Percentiles rank a stretch among this genome's conserved stretches.
Conservation (phyloP, 53 echinoderm and acorn worm genomes). For the Pentamera pediparva region DNA sequence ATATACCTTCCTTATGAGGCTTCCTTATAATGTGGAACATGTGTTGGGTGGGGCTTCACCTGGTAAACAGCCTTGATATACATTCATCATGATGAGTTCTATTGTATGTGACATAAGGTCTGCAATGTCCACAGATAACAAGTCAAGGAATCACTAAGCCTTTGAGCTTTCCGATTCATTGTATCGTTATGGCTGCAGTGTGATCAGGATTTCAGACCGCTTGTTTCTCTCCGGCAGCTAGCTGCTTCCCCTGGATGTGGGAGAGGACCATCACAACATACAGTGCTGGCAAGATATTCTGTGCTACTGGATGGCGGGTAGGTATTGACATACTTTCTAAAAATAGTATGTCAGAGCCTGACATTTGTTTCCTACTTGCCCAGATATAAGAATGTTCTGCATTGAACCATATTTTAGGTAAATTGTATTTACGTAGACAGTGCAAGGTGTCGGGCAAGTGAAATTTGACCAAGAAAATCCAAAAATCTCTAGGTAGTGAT, state of each 20-base stretch:
- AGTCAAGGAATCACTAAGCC: too few species aligned
- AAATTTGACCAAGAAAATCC: background rate
- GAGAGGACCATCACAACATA: slow-evolving; percentile 85
- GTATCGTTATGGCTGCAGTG: too few species aligned
- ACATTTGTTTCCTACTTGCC: too few species aligned
- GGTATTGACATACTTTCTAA: too few species aligned
- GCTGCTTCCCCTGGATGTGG: slow-evolving; percentile 86
- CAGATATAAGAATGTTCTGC: too few species aligned
- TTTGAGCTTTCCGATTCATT: background rate
- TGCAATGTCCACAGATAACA: too few species aligned
- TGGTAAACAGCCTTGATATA: background rate
- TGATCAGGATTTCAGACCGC: background rate
- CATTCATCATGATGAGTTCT: background rate
- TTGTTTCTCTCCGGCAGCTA: background rate
- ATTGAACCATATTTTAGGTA: too few species aligned
- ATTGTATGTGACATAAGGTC: too few species aligned
- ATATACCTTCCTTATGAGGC: too few species aligned
- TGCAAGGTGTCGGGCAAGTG: background rate
- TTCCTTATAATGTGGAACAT: too few species aligned
- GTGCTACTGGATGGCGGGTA: slow-evolving; percentile 96
- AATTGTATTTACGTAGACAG: background rate
- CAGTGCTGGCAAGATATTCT: slow-evolving; percentile 98
- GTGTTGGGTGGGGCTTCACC: too few species aligned
- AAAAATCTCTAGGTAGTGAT: background rate
- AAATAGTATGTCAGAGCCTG: too few species aligned